Conservation (phyloP, 2,888 invertebrate genomes). For the Trissolcus brochymenae region DNA sequence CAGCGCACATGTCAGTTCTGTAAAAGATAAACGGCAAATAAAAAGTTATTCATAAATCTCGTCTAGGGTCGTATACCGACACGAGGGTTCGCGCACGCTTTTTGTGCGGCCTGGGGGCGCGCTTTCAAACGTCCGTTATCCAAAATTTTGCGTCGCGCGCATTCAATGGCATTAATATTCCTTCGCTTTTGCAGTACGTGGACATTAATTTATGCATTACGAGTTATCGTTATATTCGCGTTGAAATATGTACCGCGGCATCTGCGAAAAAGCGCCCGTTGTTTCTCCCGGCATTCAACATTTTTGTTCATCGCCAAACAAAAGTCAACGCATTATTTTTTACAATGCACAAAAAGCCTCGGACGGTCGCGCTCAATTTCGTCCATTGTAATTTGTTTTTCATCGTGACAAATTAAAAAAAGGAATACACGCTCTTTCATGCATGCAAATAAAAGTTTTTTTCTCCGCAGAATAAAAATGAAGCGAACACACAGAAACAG, state of each 20-base stretch:
- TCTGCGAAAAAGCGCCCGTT: constrained; percentile 18
- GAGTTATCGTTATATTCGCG: constrained; percentile 33
- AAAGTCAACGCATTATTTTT: constrained; percentile 7
- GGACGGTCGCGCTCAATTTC: background rate
- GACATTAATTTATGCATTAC: constrained; percentile 48
- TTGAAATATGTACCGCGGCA: constrained; percentile 38
- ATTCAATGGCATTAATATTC: constrained; percentile 46
- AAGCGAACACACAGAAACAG: no score
- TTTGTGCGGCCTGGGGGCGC: constrained; percentile 19
- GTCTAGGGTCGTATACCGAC: constrained; percentile 24
- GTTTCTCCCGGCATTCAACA: constrained; percentile 13
- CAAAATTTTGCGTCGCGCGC: constrained; percentile 34
- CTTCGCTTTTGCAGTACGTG: constrained; percentile 24
- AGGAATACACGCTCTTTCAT: no score
- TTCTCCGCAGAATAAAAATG: no score
- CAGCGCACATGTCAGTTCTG: constrained; percentile 19
- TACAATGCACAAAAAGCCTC: background rate
- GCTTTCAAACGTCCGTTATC: constrained; percentile 32
- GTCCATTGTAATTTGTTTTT: background rate
- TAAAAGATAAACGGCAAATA: constrained; percentile 26
- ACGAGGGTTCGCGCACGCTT: constrained; percentile 1
- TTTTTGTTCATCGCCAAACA: constrained; percentile 14
- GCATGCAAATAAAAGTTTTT: no score
- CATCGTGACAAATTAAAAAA: background rate
- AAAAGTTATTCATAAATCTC: constrained; percentile 48